Conservation (phyloP, 2,113 vertebrate genomes). For the Sander lucioperca region DNA sequence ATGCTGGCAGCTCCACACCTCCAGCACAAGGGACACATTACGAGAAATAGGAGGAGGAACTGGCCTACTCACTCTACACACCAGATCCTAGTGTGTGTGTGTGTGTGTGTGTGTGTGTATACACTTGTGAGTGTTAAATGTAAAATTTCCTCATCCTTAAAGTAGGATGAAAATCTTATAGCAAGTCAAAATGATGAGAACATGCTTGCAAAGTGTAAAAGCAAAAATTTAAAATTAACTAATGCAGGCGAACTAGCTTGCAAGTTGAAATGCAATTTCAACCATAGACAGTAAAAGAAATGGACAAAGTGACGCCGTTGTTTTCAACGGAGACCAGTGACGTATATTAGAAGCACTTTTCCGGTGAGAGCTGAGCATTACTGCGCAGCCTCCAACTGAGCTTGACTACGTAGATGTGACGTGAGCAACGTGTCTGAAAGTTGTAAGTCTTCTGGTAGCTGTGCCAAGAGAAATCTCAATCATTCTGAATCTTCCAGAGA, state of each 20-base stretch:
- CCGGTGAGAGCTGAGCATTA: too few relatives aligned
- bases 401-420: too few relatives aligned
- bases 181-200: constrained; percentile 37
- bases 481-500: too few relatives aligned
- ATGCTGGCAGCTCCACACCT: constrained; percentile 79
- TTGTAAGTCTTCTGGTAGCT: too few relatives aligned
- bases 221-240: not conserved
- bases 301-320: too few relatives aligned
- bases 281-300: too few relatives aligned
- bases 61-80: constrained; percentile 60
- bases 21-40: constrained; percentile 77
- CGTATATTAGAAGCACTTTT: too few relatives aligned
- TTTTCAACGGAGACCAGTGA: too few relatives aligned
- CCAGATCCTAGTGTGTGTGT: constrained; percentile 22
- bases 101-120: constrained; percentile 9
- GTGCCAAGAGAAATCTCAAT: too few relatives aligned
- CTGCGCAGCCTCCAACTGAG: too few relatives aligned
- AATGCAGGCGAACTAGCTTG: not conserved
- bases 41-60: constrained; percentile 71
- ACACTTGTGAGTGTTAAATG: constrained; percentile 30
- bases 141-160: constrained; percentile 54
- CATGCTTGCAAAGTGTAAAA: constrained; percentile 21
- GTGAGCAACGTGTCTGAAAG: too few relatives aligned
- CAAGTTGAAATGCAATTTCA: too few relatives aligned
- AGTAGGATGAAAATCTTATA: constrained; percentile 43